Base-by-base conservation (phyloP, 2,797 vertebrate species). In the Eremophila alpestris region DNA sequence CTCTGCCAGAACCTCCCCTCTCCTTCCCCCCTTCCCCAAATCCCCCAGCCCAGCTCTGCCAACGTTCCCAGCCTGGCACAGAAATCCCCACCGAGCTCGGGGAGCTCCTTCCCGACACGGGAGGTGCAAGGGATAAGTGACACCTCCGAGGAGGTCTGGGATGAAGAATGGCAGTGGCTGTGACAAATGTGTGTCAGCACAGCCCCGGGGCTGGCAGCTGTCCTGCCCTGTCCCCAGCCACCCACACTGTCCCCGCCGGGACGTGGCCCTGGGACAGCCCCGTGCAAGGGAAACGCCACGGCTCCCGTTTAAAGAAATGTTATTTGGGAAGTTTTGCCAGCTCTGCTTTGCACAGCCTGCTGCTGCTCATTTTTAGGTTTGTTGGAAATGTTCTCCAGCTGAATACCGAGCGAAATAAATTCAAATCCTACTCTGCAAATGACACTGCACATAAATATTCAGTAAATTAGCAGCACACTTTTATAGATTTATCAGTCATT, bases 401-500 rank as follows among this genome's bases (percentile, higher is more conserved):
- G 98, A 98, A 98, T 97, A 93, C 97, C 23, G 97, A 96, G 95
- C 24, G 97, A 98, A 99, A 99, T 99, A 99, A 98, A 98, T 99
- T 98, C 98, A 96, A 97, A 98, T 97, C 96, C 98, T 98, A 96
- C 98, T 98, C 98, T 96, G 98, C 98, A 98, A 99, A 98, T 99
- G 99, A 99, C 98, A 99, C 98, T 98, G 98, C 98, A 99, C 99
- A 99, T 99, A 99, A 99, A 99, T 99, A 99, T 99, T 99, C 98
- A 99, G 99, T 99, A 99, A 99, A 99, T 99, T 99, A 99, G 98
- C 98, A 98, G 98, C 97, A 96, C 98, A 98, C 98, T 99, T 98
- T 99, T 98, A 99, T 98, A 99, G 98, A 99, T 99, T 99, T 99
- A 99, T 99, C 99, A 99, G 98, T 99, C 99, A 99, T 99, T 98